Evolutionary conservation across 2,113 vertebrate species (phyloP).

Genomic region (Pterocles gutturalis): DNA sequence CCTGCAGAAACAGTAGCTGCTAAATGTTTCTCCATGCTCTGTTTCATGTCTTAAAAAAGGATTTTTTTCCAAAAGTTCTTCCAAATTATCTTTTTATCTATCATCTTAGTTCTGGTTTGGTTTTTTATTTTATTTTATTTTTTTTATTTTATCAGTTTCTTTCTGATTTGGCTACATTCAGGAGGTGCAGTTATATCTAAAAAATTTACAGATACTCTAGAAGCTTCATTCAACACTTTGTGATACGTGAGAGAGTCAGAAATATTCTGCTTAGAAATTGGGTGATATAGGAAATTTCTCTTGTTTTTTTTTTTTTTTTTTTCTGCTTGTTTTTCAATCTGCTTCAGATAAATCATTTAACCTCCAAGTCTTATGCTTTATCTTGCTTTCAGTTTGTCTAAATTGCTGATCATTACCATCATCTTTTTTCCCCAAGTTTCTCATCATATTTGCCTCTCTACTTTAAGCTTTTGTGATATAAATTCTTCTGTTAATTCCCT

Average conservation of each 20-base stretch:
- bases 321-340: fast-evolving
- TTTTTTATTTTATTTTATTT: not conserved
- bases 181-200: not conserved
- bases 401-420: not conserved
- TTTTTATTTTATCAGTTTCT: not conserved
- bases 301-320: not conserved
- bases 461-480: not conserved
- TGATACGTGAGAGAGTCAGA: not conserved
- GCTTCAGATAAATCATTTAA: not conserved
- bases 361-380: not conserved
- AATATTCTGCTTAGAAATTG: not conserved
- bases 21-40: not conserved
- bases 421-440: not conserved
- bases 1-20: not conserved
- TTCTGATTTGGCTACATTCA: not conserved
- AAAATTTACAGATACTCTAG: not conserved
- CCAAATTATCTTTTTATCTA: not conserved
- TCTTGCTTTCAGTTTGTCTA: not conserved
- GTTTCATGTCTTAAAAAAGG: not conserved
- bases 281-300: not conserved
- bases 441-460: not conserved
- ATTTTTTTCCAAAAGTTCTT: not conserved
- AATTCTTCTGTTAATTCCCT: not conserved
- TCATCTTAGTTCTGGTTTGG: not conserved
- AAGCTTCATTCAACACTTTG: not conserved